Evolutionary conservation across 2,888 invertebrate genomes (phyloP).

Genomic region (Pheosia tremula): DNA sequence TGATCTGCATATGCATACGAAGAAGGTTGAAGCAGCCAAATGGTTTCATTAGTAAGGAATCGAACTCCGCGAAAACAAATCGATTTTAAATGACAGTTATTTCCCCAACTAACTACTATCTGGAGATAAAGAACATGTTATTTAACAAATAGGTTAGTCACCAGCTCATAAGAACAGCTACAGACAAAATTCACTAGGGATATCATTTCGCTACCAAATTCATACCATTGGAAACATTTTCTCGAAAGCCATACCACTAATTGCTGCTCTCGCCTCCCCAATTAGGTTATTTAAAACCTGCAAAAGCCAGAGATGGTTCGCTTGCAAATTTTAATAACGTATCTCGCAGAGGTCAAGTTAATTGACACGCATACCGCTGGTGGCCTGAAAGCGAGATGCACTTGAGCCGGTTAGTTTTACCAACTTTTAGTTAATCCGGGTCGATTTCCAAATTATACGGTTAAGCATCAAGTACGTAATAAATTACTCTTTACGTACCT

Average conservation of each 20-base stretch:
- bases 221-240: conserved; percentile 15
- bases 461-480: conserved; percentile 9
- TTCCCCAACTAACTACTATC: too few relatives aligned
- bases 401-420: conserved; percentile 22
- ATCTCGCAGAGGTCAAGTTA: conserved; percentile 47
- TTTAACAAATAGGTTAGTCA: too few relatives aligned
- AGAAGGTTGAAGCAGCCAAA: too few relatives aligned
- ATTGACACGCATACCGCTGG: conserved; percentile 51
- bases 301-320: conserved; percentile 28
- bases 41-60: too few relatives aligned
- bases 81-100: too few relatives aligned
- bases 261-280: conserved; percentile 40
- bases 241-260: conserved; percentile 31
- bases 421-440: conserved; percentile 27
- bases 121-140: too few relatives aligned
- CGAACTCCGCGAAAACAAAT: too few relatives aligned
- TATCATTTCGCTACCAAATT: background rate
- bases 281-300: conserved; percentile 47
- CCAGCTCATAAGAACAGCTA: too few relatives aligned
- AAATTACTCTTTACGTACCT: background rate
- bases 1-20: too few relatives aligned
- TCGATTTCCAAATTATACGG: conserved; percentile 36
- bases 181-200: too few relatives aligned
- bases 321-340: conserved; percentile 44
- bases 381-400: conserved; percentile 35